Evolutionary conservation across 2,113 vertebrate species (phyloP).

Genomic region (Vidua chalybeata): DNA sequence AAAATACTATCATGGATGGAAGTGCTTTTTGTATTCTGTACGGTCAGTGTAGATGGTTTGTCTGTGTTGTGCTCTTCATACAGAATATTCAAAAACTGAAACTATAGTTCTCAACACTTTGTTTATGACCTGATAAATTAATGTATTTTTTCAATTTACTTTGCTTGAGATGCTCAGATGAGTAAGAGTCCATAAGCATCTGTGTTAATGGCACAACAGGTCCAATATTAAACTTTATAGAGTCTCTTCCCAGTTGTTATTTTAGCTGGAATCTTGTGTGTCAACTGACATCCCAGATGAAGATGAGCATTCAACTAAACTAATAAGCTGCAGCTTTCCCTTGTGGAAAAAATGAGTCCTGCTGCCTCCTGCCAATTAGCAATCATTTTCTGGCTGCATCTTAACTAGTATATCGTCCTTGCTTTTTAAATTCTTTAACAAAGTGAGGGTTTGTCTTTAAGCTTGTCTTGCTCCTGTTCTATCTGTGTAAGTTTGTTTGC

Average conservation of each 20-base stretch:
- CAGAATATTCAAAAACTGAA: not conserved
- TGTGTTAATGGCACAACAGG: not conserved
- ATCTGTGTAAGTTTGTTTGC: not conserved
- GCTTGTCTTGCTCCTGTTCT: not conserved
- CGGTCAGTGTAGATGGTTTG: not conserved
- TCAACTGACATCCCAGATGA: not conserved
- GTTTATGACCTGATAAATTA: not conserved
- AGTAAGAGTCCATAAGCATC: not conserved
- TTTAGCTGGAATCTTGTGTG: not conserved
- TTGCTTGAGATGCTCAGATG: not conserved
- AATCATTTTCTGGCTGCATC: not conserved
- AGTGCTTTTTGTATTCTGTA: not conserved
- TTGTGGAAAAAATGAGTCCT: not conserved
- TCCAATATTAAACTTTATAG: not conserved
- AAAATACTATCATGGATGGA: not conserved
- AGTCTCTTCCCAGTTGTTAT: not conserved
- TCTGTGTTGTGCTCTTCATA: accelerated
- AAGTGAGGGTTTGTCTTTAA: not conserved
- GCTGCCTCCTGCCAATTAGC: not conserved
- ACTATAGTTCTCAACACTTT: accelerated
- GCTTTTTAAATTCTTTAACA: not conserved
- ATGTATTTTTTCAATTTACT: not conserved
- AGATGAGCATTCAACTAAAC: not conserved
- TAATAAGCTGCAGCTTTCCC: not conserved
- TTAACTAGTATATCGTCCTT: not conserved